Conservation (phyloP, 1,140 invertebrate genomes). For the Drosophila oshimai region DNA sequence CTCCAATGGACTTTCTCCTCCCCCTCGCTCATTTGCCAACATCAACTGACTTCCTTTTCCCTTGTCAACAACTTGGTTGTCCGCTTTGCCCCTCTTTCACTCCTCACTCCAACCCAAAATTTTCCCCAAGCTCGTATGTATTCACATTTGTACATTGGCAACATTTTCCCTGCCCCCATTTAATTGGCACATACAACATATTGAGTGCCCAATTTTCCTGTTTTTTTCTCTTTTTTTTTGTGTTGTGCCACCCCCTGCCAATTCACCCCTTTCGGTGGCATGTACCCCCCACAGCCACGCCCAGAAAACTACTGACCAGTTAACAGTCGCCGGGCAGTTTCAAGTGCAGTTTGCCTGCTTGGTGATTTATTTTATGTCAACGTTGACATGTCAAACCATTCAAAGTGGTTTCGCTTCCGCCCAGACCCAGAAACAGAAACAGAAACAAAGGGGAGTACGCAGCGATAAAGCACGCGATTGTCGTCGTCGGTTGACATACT, state of each 20-base stretch:
- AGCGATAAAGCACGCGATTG: constrained; percentile 77
- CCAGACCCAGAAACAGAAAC: constrained; percentile 28
- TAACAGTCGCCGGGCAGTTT: constrained; percentile 50
- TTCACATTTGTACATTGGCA: constrained; percentile 65
- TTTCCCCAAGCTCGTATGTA: constrained; percentile 21
- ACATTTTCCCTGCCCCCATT: constrained; percentile 68
- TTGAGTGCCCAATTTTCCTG: constrained; percentile 60
- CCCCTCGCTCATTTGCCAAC: constrained; percentile 37
- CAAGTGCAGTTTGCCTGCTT: constrained; percentile 69
- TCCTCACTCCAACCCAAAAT: background rate
- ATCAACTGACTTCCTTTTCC: constrained; percentile 42
- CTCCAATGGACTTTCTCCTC: constrained; percentile 25
- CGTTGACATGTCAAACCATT: constrained; percentile 82
- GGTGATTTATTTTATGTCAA: constrained; percentile 82
- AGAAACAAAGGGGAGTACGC: constrained; percentile 39
- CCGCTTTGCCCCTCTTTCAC: background rate
- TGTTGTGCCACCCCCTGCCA: background rate
- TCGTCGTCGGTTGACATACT: constrained; percentile 40
- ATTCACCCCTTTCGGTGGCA: constrained; percentile 18
- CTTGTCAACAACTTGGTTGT: constrained; percentile 36
- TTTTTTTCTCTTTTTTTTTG: constrained; percentile 8
- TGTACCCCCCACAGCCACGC: background rate
- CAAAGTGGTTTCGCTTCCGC: constrained; percentile 80
- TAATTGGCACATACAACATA: constrained; percentile 73
- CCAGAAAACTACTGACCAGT: constrained; percentile 45